A percentile compares a stretch with the other conserved stretches of the same genome.
phyloP scores from a whole-genome alignment of 2,113 vertebrate species.

The Spermophilus dauricus region DNA sequence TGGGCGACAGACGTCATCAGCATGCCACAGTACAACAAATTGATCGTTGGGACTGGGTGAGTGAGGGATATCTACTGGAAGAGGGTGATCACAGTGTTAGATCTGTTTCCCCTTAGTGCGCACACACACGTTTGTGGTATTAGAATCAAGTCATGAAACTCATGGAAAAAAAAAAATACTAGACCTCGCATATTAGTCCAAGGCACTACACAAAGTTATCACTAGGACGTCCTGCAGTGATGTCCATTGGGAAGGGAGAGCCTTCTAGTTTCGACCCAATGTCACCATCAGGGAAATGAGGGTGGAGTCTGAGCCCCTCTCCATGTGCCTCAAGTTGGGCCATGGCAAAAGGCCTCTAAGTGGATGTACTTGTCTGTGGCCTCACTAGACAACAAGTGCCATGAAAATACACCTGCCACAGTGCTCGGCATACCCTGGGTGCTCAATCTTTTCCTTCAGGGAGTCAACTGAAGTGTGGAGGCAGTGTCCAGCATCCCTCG shows the following conservation, averaged over 20 bases:
- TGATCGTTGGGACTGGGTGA: conserved; percentile 88
- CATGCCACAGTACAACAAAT: conserved; percentile 88
- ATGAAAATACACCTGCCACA: neutral
- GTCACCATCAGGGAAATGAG: neutral
- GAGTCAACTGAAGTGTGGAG: neutral
- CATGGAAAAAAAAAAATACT: neutral
- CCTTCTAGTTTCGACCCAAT: neutral
- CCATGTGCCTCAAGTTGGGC: neutral
- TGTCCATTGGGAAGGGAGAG: neutral
- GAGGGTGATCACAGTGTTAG: neutral
- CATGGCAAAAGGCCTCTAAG: rapidly evolving
- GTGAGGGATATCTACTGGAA: neutral
- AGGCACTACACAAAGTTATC: neutral
- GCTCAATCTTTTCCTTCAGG: neutral
- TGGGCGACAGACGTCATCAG: conserved; percentile 87
- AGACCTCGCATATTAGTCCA: neutral
- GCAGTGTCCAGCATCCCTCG: neutral
- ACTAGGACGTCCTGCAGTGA: neutral
- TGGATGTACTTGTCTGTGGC: neutral
- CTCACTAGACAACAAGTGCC: neutral
- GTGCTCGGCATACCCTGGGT: too few species aligned
- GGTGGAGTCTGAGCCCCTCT: rapidly evolving
- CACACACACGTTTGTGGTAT: neutral
- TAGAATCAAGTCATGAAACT: neutral
- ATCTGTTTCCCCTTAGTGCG: neutral